Evolutionary conservation across 2,888 invertebrate species (phyloP).

Genomic region (Drosophila ezoana): DNA sequence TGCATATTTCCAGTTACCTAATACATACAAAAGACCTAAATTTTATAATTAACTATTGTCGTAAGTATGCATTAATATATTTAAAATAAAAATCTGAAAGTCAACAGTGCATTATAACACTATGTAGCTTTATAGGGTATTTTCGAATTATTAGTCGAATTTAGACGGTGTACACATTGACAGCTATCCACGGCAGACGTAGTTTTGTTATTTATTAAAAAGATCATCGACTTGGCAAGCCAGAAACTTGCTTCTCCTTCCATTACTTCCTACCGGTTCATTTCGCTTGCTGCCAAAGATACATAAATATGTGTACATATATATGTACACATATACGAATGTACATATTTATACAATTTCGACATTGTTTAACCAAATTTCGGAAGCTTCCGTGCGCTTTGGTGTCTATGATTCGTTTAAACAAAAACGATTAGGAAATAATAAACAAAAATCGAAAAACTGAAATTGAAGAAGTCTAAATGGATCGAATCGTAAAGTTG

Average conservation of each 20-base stretch:
- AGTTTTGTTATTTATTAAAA: conserved; percentile 72
- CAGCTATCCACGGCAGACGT: conserved; percentile 46
- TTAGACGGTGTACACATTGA: not conserved
- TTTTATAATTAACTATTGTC: not conserved
- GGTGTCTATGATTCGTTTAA: conserved; percentile 18
- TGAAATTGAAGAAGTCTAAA: conserved; percentile 23
- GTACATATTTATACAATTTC: conserved; percentile 13
- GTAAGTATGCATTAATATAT: too few relatives aligned
- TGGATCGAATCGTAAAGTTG: conserved; percentile 4
- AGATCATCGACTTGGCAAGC: conserved; percentile 47
- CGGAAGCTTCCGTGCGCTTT: not conserved
- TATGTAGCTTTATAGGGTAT: not conserved
- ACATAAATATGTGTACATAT: conserved; percentile 1
- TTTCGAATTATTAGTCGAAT: not conserved
- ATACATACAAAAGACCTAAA: not conserved
- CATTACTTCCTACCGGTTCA: not conserved
- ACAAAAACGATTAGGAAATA: conserved; percentile 28
- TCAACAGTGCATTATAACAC: too few relatives aligned
- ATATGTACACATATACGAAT: not conserved
- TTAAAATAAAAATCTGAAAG: too few relatives aligned
- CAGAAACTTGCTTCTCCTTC: not conserved
- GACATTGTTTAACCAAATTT: conserved; percentile 16
- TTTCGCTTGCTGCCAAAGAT: not conserved
- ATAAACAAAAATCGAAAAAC: conserved; percentile 41
- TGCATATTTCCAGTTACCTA: not conserved